Conservation (phyloP, 1,140 invertebrate species). For the Macrostomum lignano region DNA sequence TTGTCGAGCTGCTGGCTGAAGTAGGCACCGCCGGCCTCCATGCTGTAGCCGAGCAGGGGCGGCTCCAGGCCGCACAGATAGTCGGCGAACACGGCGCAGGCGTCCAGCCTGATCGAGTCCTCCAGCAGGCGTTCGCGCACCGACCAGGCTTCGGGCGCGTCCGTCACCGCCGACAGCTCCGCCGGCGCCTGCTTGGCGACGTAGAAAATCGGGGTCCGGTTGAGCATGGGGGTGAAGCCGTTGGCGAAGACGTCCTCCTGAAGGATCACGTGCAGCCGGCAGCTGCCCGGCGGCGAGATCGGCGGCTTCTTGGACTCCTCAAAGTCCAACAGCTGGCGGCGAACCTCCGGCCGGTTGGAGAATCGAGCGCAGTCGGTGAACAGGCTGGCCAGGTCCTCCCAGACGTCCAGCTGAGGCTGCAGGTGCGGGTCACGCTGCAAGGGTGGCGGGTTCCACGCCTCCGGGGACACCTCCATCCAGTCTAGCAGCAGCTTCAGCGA, state of each 20-base stretch:
- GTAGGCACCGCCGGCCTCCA: constrained; percentile 23
- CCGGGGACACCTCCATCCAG: constrained; percentile 55
- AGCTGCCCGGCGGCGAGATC: too few species aligned
- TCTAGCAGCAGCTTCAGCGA: constrained; percentile 60
- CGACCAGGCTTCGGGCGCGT: constrained; percentile 12
- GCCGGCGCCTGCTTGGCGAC: not conserved
- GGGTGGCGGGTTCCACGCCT: constrained; percentile 55
- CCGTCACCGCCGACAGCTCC: not conserved
- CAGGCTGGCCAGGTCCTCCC: constrained; percentile 11
- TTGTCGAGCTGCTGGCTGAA: too few species aligned
- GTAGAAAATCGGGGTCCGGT: constrained; percentile 8
- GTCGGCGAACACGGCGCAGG: constrained; percentile 49
- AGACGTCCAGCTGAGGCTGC: constrained; percentile 34
- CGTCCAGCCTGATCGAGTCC: constrained; percentile 42
- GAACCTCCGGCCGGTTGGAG: constrained; percentile 2
- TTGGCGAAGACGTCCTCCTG: constrained; percentile 50
- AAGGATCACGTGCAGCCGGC: too few species aligned
- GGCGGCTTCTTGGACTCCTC: too few species aligned
- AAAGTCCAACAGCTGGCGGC: not conserved
- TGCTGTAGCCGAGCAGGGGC: constrained; percentile 37
- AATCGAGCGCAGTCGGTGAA: not conserved
- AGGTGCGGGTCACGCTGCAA: constrained; percentile 44
- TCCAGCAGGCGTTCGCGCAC: constrained; percentile 40
- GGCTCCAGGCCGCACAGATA: constrained; percentile 62
- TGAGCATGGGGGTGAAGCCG: constrained; percentile 61